Evolutionary conservation across 2,797 vertebrate species (phyloP), one percentile per base, ranked within the genome.

Genomic region (Gymnoscopelus braueri): DNA sequence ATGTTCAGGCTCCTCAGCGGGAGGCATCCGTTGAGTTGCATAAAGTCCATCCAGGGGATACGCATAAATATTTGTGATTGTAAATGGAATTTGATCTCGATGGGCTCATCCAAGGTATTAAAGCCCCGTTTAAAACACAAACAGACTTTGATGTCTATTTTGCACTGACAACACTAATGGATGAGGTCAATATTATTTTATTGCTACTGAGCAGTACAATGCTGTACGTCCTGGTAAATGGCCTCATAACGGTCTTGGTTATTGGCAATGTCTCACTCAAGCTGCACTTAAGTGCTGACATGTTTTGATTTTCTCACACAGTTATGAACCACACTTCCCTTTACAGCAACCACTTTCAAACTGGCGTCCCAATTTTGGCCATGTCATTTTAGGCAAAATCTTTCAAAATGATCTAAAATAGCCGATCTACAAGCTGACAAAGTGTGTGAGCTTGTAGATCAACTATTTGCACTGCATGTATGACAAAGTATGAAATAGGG

Each of bases 281-380:
- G 8, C 39, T 87, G 75, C 29, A 15, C 55, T 14, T 9, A 54
- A 54, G 24, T 9, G 51, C 61, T 63, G 74, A 85, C 71, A 74
- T 78, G 71, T 82, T 82, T 77, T 81, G 56, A 60, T 72, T 85
- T 82, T 88, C 69, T 63, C 56, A 50, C 66, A 80, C 51, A 87
- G 84, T 85, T 91, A 87, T 71, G 76, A 24, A 65, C 12, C 57
- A 9, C 64, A 63, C 61, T 61, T 53, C 56, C 19, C 19, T 49
- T 26, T 44, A 44, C 39, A 44, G 10, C 39, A 8, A 44, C 5
- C 39, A 44, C 39, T 35, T 35, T 35, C 32, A 5, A 35, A 35
- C 32, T 35, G 32, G 32, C 32, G 5, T 35, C 32, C 32, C 32
- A 5, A 35, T 35, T 35, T 35, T 6, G 32, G 32, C 3, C 5